Base-by-base conservation (phyloP, 2,888 invertebrate species). In the Trisateles emortualis region DNA sequence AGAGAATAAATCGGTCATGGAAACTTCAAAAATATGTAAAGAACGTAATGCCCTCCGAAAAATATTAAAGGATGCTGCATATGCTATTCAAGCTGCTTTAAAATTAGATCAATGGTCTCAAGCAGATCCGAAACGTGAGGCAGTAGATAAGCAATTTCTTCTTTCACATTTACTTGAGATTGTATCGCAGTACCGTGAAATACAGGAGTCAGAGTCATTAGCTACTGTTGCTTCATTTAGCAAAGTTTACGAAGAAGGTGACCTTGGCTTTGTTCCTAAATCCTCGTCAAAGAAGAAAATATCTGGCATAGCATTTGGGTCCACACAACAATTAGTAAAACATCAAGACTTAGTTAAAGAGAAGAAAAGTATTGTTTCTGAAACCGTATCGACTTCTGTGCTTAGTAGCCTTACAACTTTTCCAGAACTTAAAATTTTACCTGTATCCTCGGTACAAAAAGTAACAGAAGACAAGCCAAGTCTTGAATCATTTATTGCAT, bases 191-290 rank as follows among this genome's bases (percentile, higher is more conserved):
- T 88, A 86, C 55, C 87, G 84, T 13, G 92, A 92, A 43, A 76
- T 89, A 11, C 81, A 88, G 60, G 80, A 78, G 16, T 77, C 87
- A 2, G 90, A 87, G 55, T 92, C 92, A 10, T 67, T 81, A 51
- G 86, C 87, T 17, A 91, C 94, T 38, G 74, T 91, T 32, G 90
- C 91, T 19, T 94, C 94, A 0, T 74, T 94, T 19, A 88, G 86
- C 1, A 92, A 92, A 32, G 86, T 95, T 16, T 96, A 96, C 66
- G 87, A 92, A 42, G 93, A 94, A 61, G 96, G 96, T 9, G 95
- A 95, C 78, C 92, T 95, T 53, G 96, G 96, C 6, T 95, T 96
- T 63, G 87, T 95, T 58, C 95, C 95, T 0, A 94, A 94, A 70
- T 68, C 79, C 13, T 35, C 56, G 16, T 38, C 61, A 11, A 90